phyloP scores from a whole-genome alignment of 1,140 invertebrate species.

The Apis florea region DNA sequence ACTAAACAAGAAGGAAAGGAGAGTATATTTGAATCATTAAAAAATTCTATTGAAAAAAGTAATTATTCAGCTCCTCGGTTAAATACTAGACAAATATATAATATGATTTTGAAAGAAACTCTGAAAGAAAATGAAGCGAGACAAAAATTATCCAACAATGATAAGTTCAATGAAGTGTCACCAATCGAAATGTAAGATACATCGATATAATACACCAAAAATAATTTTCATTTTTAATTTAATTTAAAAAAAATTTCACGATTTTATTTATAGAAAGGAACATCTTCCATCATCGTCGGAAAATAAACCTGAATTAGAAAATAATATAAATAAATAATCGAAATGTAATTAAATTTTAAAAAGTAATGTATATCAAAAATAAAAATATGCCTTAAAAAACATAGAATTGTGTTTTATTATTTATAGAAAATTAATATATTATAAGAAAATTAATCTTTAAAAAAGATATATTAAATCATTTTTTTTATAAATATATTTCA shows the following conservation, averaged over 20 bases:
- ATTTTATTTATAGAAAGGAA: slow-evolving; percentile 16
- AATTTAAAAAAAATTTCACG: background rate
- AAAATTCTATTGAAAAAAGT: background rate
- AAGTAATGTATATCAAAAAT: slow-evolving; percentile 4
- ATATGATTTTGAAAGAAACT: slow-evolving; percentile 18
- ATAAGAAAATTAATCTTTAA: too few relatives aligned
- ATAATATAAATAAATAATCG: background rate
- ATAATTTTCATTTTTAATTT: background rate
- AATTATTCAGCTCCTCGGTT: background rate
- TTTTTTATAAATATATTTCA: too few relatives aligned
- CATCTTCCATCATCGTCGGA: background rate
- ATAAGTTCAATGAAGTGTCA: background rate
- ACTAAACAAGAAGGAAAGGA: slow-evolving; percentile 30
- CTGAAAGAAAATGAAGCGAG: background rate
- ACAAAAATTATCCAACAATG: background rate
- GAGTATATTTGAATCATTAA: slow-evolving; percentile 30
- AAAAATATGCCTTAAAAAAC: background rate
- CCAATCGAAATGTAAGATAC: slow-evolving; percentile 6
- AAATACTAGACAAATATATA: slow-evolving; percentile 26
- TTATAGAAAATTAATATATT: background rate
- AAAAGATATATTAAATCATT: too few relatives aligned
- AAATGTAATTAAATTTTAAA: slow-evolving; percentile 6
- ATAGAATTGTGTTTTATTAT: background rate
- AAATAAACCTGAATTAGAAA: background rate
- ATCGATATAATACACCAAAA: background rate